These are phyloP conservation scores for Steinernema hermaphroditum DNA, from an alignment of 2,888 invertebrate genomes.

Conservation along the genomic window DNA sequence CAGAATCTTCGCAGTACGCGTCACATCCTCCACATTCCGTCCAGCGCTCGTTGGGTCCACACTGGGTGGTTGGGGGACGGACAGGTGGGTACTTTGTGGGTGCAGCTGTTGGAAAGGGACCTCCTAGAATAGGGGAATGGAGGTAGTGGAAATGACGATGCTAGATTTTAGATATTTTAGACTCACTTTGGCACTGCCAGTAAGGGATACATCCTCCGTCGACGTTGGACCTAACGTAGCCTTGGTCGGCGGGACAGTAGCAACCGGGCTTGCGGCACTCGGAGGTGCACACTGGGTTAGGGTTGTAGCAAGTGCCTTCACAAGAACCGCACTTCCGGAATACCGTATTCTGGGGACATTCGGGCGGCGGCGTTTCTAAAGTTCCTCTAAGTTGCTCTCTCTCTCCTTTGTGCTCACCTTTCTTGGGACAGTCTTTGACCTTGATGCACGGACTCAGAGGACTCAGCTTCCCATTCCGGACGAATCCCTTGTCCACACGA, in stretches of 20 bases:
- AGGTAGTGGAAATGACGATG: no score
- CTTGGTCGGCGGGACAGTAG: conserved; percentile 1
- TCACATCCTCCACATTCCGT: not conserved
- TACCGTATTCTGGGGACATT: not conserved
- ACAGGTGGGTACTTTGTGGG: not conserved
- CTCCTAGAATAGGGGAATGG: no score
- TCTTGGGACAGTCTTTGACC: not conserved
- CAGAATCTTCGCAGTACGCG: not conserved
- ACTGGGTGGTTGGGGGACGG: not conserved
- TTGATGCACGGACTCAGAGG: not conserved
- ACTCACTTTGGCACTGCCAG: not conserved
- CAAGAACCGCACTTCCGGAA: conserved; percentile 17
- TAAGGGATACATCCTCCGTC: not conserved
- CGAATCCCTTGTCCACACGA: conserved; percentile 1
- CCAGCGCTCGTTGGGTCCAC: not conserved
- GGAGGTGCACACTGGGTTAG: not conserved
- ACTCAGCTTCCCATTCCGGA: not conserved
- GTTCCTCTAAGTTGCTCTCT: no score
- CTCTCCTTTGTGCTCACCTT: not conserved
- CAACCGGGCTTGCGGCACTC: conserved; percentile 2
- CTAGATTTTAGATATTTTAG: no score
- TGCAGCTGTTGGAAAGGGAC: no score
- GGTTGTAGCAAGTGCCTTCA: conserved; percentile 8
- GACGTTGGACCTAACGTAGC: not conserved
- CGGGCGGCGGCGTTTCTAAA: not conserved